phyloP scores from a whole-genome alignment of 2,888 invertebrate species.

The Drosophila neonasuta region DNA sequence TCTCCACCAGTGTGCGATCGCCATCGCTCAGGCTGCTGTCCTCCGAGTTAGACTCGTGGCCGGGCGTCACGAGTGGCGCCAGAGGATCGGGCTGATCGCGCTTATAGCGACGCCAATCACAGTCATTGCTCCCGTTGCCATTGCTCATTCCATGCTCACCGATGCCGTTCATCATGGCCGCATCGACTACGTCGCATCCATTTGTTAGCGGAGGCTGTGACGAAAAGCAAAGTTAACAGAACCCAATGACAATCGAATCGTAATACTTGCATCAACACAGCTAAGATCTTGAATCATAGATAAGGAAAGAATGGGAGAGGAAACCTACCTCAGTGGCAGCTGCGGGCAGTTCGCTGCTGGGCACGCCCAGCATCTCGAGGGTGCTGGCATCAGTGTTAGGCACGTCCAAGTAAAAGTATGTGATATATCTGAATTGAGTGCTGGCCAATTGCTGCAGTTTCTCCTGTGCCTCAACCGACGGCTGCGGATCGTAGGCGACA shows the following conservation, averaged over 20 bases:
- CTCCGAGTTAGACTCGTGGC: conserved; percentile 87
- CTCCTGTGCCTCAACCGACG: conserved; percentile 82
- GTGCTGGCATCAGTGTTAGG: conserved; percentile 86
- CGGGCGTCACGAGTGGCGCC: conserved; percentile 80
- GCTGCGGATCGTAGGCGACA: conserved; percentile 81
- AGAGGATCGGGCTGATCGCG: conserved; percentile 55
- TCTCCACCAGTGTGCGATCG: conserved; percentile 84
- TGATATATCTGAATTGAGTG: conserved; percentile 84
- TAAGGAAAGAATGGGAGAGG: neutral
- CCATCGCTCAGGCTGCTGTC: conserved; percentile 90
- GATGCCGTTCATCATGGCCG: conserved; percentile 76
- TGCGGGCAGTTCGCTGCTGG: conserved; percentile 78
- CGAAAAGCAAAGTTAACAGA: neutral
- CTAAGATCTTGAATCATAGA: conserved; percentile 12
- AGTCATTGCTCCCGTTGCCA: conserved; percentile 43
- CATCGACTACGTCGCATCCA: conserved; percentile 80
- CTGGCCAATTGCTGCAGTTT: conserved; percentile 74
- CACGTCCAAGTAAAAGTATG: conserved; percentile 85
- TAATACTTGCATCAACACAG: too few species aligned
- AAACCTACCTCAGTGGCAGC: conserved; percentile 30
- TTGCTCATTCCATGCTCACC: conserved; percentile 10
- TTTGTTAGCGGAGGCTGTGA: conserved; percentile 46
- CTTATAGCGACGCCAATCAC: conserved; percentile 67
- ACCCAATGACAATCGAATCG: too few species aligned
- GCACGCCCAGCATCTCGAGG: conserved; percentile 82